Base-by-base conservation (phyloP, 1,140 invertebrate genomes). In the Stratiolaelaps scimitus region DNA sequence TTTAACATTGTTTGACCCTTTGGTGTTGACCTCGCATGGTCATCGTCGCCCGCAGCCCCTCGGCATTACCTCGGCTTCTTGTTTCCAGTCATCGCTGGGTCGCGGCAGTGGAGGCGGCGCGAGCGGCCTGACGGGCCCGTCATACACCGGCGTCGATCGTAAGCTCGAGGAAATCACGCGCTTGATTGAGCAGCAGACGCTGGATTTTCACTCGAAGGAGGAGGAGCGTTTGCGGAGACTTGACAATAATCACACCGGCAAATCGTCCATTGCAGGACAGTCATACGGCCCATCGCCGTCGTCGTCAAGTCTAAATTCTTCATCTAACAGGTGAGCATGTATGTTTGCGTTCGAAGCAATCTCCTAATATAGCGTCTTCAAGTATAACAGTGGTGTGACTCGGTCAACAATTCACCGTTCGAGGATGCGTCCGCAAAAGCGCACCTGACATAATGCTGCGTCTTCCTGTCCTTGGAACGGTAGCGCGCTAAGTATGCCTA, bases 171-270 rank as follows among this genome's bases (percentile, higher is more conserved):
- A 60, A 34, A 60, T 60, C 53, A 60, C 53, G 15, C 53, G 53
- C 23, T 34, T 60, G 26, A 60, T 60, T 34, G 15, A 60, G 10
- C 26, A 60, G 23, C 53, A 60, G 23, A 60, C 53, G 34, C 20
- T 60, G 53, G 53, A 60, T 60, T 60, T 60, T 23, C 53, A 60
- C 53, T 60, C 53, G 23, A 60, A 60, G 10, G 53, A 60, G 23
- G 53, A 60, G 20, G 53, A 60, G 23, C 53, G 26, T 60, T 23
- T 60, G 26, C n/a, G 53, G 10, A 17, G 53, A 15, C 53, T 60
- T 34, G 26, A 60, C 15, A 34, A 60, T 17, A 60, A 10, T 26
- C 15, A 60, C 34, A 40, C 5, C 34, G 10, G 34, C 10, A 40
- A 40, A 40, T 40, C 34, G 10, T 40, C 34, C 10, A 40, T 40